phyloP scores from a whole-genome alignment of 2,888 invertebrate genomes.

The Thera obeliscata region DNA sequence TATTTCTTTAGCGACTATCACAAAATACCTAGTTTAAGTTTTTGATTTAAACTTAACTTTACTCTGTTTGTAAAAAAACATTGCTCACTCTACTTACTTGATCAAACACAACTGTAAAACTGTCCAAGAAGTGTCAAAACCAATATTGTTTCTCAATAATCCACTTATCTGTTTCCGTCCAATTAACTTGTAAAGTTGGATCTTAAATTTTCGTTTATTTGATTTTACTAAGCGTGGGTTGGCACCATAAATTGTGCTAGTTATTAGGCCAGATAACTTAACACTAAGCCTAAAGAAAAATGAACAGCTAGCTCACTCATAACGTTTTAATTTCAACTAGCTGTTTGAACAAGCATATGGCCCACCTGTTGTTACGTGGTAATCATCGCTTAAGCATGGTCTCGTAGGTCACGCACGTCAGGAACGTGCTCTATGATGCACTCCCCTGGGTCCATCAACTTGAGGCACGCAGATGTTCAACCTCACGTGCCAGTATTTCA shows the following conservation, averaged over 20 bases:
- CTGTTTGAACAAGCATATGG: too few species aligned
- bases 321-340: too few species aligned
- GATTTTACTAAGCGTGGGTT: conserved; percentile 56
- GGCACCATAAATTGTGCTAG: conserved; percentile 51
- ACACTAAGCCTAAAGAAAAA: conserved; percentile 25
- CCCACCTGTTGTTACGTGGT: too few species aligned
- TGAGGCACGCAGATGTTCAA: too few species aligned
- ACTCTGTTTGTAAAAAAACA: background rate
- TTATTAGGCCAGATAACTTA: conserved; percentile 52
- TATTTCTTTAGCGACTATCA: too few species aligned
- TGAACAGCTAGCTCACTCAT: conserved; percentile 23
- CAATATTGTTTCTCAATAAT: conserved; percentile 43
- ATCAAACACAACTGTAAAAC: background rate
- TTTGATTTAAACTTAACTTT: background rate
- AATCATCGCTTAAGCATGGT: too few species aligned
- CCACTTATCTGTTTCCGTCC: conserved; percentile 38
- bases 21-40: background rate
- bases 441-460: too few species aligned
- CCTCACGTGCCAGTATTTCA: too few species aligned
- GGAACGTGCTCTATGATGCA: too few species aligned
- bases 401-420: too few species aligned
- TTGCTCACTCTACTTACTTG: background rate
- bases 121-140: conserved; percentile 20
- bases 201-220: conserved; percentile 58
- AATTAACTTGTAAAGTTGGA: conserved; percentile 56